A percentile compares a stretch with the other conserved stretches of the same genome.
phyloP scores from a whole-genome alignment of 1,140 invertebrate genomes.

The Vanessa atalanta region DNA sequence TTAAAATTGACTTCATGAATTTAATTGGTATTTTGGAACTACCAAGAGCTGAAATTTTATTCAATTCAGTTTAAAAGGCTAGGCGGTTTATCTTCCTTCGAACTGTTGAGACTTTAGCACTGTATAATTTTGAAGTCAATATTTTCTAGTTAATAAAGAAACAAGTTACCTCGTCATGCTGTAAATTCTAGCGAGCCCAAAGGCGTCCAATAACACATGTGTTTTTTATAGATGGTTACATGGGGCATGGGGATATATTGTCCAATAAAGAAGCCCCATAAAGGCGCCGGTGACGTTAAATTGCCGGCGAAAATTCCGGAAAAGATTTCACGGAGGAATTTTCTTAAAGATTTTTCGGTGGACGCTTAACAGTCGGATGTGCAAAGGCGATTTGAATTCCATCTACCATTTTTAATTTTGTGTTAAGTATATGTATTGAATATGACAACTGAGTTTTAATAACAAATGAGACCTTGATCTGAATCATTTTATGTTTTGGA shows the following conservation, averaged over 20 bases:
- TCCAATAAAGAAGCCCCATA: conserved; percentile 63
- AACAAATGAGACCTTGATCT: no score
- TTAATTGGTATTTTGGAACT: no score
- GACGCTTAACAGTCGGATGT: background rate
- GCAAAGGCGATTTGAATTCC: background rate
- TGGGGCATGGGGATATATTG: conserved; percentile 54
- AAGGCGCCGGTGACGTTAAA: conserved; percentile 45
- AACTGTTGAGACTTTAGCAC: no score
- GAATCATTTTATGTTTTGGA: no score
- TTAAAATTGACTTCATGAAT: no score
- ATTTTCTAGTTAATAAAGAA: conserved; percentile 12
- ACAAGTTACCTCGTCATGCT: conserved; percentile 4
- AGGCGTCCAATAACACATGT: conserved; percentile 47
- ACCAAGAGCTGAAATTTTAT: no score
- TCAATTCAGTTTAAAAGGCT: no score
- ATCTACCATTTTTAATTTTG: background rate
- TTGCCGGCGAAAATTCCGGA: conserved; percentile 46
- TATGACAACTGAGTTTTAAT: no score
- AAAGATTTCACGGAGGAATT: conserved; percentile 41
- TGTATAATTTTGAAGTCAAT: background rate
- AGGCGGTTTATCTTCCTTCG: no score
- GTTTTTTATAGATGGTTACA: conserved; percentile 56
- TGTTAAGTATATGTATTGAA: no score
- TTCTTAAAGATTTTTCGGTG: conserved; percentile 27
- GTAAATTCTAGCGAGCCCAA: conserved; percentile 18